Evolutionary conservation across 2,888 invertebrate species (phyloP).

Genomic region (Synergus umbraculus): DNA sequence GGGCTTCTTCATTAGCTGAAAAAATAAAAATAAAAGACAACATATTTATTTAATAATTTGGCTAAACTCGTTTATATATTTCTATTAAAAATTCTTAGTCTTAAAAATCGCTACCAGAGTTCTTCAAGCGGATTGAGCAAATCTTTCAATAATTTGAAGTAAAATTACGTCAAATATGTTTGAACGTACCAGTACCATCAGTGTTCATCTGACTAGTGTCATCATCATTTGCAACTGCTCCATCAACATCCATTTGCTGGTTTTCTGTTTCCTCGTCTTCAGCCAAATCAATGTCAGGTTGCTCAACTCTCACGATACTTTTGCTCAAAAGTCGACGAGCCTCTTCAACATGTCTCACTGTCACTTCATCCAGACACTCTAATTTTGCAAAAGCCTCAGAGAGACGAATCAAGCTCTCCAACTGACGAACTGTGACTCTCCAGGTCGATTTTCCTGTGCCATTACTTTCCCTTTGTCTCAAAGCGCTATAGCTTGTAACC

Average conservation of each 20-base stretch:
- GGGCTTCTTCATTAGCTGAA: background rate
- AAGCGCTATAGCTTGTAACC: conserved; percentile 91
- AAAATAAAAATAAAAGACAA: background rate
- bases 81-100: too few species aligned
- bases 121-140: too few species aligned
- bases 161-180: conserved; percentile 22
- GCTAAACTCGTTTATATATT: too few species aligned
- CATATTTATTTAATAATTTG: too few species aligned
- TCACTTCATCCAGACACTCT: conserved; percentile 95
- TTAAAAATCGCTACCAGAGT: too few species aligned
- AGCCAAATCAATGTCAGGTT: conserved; percentile 96
- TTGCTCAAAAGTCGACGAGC: conserved; percentile 94
- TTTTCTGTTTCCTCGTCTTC: conserved; percentile 82
- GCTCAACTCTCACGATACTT: conserved; percentile 97
- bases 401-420: conserved; percentile 96
- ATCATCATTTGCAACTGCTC: conserved; percentile 74
- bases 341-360: conserved; percentile 92
- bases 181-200: conserved; percentile 5
- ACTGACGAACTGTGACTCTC: conserved; percentile 97
- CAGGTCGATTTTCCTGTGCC: conserved; percentile 87
- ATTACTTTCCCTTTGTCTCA: conserved; percentile 90
- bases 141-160: conserved; percentile 36
- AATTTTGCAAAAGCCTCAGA: conserved; percentile 98
- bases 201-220: conserved; percentile 50
- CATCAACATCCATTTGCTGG: conserved; percentile 73